phyloP scores from a whole-genome alignment of 2,113 vertebrate genomes.

The Ursus arctos region DNA sequence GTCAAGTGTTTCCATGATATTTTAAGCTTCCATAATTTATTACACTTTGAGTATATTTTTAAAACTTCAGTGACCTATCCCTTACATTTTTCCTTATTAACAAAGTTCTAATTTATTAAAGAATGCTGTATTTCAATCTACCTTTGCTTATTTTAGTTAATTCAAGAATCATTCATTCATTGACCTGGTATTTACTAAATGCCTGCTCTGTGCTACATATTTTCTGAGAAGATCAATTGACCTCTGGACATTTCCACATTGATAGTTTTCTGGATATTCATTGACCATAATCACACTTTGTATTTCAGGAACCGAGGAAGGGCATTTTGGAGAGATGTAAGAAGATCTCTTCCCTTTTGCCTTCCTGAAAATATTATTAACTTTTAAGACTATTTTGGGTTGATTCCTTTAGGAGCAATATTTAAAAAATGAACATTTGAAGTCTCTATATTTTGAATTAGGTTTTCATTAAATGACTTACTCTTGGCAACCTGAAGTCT shows the following conservation, averaged over 20 bases:
- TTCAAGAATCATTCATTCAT: not conserved
- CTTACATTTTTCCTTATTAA: not conserved
- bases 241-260: not conserved
- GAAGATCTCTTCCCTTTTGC: not conserved
- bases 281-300: not conserved
- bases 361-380: too few relatives aligned
- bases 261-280: not conserved
- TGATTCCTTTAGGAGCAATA: too few relatives aligned
- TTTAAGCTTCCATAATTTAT: constrained; percentile 6
- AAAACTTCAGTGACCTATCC: not conserved
- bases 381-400: too few relatives aligned
- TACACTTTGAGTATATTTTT: not conserved
- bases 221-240: not conserved
- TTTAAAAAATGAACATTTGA: too few relatives aligned
- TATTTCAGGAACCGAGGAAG: not conserved
- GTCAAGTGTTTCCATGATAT: not conserved
- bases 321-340: not conserved
- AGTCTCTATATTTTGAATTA: too few relatives aligned
- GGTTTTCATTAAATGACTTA: too few relatives aligned
- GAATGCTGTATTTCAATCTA: not conserved
- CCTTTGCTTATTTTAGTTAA: not conserved
- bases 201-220: not conserved
- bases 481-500: too few relatives aligned
- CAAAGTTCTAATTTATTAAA: not conserved
- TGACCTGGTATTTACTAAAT: not conserved